Base-by-base conservation (phyloP, 2,797 vertebrate species). In the Hydrophis major region DNA sequence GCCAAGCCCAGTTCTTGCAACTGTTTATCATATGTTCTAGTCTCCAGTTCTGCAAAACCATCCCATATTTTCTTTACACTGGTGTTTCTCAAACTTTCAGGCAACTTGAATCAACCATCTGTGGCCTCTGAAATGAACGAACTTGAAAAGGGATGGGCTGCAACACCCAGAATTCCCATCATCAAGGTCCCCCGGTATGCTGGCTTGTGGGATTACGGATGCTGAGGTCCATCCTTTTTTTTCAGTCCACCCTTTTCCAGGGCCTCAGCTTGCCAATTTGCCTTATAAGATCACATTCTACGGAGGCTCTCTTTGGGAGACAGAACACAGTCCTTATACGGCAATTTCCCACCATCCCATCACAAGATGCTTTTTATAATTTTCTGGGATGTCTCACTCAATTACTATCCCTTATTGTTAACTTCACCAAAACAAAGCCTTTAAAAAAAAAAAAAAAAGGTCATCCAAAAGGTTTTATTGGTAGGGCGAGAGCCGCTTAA, bases 211-310 rank as follows among this genome's bases (percentile, higher is more conserved):
- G 18, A 78, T 78, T 42, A 37, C 22, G 74, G 37, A 37, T 20
- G 18, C 7, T 78, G 69, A 42, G 18, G 18, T 37, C 32, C 32
- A 10, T 42, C 69, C 32, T 6, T 78, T 42, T 47, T 22, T 22
- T 42, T 0, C 32, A 22, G 37, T 22, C 22, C 18, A 78, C 22
- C 74, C 14, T 89, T 93, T 92, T 92, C 94, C 66, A 28, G 94
- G 90, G 93, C 86, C 93, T 90, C 94, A 93, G 96, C 7, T 53
- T 32, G 47, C 94, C 95, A 90, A 92, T 90, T 93, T 86, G 91
- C 69, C 92, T 93, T 16, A 0, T 91, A 10, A 89, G 93, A 88
- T 89, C 1, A 63, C 92, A 90, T 91, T 74, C 89, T 91, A 95
- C 94, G 88, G 56, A 93, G 90, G 83, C 78, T 47, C 57, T 88